Conservation (phyloP, 2,113 vertebrate species). For the Cyanistes caeruleus region DNA sequence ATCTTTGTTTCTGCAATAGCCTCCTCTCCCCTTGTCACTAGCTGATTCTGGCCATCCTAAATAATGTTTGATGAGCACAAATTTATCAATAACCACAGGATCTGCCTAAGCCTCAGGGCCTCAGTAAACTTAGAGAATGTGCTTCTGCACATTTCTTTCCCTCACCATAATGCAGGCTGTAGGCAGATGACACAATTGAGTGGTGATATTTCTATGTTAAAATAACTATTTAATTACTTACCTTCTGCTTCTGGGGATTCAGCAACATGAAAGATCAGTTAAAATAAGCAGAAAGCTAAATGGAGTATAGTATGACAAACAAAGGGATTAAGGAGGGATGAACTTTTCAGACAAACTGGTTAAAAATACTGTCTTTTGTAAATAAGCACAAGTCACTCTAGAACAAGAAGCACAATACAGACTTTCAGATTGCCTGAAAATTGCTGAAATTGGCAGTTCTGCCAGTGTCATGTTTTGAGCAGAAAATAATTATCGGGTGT, state of each 20-base stretch:
- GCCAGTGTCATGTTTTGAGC: background rate
- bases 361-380: background rate
- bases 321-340: background rate
- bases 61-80: fast-evolving
- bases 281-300: background rate
- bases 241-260: background rate
- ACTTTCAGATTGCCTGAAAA: background rate
- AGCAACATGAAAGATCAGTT: background rate
- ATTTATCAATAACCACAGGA: background rate
- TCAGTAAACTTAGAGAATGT: background rate
- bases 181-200: background rate
- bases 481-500: background rate
- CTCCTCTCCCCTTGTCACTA: background rate
- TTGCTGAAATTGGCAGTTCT: background rate
- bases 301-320: background rate
- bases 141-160: background rate
- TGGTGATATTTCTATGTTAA: background rate
- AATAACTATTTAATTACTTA: background rate
- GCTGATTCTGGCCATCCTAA: background rate
- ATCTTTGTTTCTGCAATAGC: background rate
- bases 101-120: background rate
- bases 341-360: background rate
- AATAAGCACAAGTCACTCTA: background rate
- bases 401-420: background rate
- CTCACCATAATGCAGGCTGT: background rate